Evolutionary conservation across 1,140 invertebrate genomes (phyloP).

Genomic region (Orchestia grillus): DNA sequence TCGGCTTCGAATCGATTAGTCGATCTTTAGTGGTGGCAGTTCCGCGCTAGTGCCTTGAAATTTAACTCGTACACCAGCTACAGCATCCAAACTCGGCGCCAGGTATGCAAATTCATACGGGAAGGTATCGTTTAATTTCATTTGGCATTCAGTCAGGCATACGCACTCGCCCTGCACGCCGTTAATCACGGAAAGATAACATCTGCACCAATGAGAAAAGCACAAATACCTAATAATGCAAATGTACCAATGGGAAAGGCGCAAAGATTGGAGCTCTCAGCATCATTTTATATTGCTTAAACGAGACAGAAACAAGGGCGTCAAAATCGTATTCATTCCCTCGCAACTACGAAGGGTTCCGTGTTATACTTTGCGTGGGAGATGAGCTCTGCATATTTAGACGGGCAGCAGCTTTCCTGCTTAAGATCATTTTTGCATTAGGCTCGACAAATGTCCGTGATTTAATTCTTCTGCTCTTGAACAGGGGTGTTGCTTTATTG

Average conservation of each 20-base stretch:
- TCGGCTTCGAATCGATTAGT: not conserved
- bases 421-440: not conserved
- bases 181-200: not conserved
- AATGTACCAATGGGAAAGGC: not conserved
- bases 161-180: not conserved
- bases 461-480: not conserved
- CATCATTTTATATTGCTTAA: not conserved
- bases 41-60: not conserved
- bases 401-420: not conserved
- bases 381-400: not conserved
- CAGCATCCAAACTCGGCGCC: not conserved
- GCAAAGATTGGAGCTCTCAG: not conserved
- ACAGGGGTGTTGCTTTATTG: no score
- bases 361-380: no score
- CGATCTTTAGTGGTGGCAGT: not conserved
- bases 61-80: not conserved
- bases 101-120: not conserved
- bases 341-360: not conserved
- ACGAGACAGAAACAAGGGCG: not conserved
- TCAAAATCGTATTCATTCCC: not conserved
- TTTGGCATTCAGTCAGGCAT: not conserved
- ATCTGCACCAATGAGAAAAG: not conserved
- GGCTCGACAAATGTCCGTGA: not conserved
- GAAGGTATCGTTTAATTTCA: not conserved
- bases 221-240: not conserved